phyloP scores from a whole-genome alignment of 2,888 invertebrate genomes.

The Xanthia togata region DNA sequence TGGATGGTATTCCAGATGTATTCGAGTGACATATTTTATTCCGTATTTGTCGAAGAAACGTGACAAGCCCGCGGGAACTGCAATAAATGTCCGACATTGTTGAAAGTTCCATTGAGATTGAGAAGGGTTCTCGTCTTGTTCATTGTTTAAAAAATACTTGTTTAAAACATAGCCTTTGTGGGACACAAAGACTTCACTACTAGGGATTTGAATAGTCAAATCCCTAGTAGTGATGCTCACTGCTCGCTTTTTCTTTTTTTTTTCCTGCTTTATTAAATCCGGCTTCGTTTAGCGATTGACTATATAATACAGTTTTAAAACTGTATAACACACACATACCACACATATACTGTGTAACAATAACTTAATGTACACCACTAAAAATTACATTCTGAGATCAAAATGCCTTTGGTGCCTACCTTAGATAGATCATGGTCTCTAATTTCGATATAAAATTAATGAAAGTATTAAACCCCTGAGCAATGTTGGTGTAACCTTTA shows the following conservation, averaged over 20 bases:
- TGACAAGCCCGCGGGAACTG: conserved; percentile 26
- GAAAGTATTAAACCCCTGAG: not conserved
- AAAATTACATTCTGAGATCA: not conserved
- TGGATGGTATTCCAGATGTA: conserved; percentile 4
- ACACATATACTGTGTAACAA: no score
- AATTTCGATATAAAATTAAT: not conserved
- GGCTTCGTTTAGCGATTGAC: not conserved
- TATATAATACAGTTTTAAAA: not conserved
- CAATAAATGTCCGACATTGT: conserved; percentile 45
- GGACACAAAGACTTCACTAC: not conserved
- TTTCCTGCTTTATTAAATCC: fast-evolving
- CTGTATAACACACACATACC: no score
- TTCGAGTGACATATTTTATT: conserved; percentile 42
- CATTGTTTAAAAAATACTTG: conserved; percentile 23
- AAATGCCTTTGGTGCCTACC: not conserved
- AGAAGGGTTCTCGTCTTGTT: conserved; percentile 23
- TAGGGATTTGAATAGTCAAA: not conserved
- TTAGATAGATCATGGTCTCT: not conserved
- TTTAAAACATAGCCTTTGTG: conserved; percentile 9
- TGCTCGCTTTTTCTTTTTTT: not conserved
- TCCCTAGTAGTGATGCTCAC: not conserved
- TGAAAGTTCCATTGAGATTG: conserved; percentile 38
- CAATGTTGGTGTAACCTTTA: not conserved
- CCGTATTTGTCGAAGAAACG: conserved; percentile 30
- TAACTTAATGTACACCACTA: not conserved